Base-by-base conservation (phyloP, 2,113 vertebrate genomes). In the Echinops telfairi region DNA sequence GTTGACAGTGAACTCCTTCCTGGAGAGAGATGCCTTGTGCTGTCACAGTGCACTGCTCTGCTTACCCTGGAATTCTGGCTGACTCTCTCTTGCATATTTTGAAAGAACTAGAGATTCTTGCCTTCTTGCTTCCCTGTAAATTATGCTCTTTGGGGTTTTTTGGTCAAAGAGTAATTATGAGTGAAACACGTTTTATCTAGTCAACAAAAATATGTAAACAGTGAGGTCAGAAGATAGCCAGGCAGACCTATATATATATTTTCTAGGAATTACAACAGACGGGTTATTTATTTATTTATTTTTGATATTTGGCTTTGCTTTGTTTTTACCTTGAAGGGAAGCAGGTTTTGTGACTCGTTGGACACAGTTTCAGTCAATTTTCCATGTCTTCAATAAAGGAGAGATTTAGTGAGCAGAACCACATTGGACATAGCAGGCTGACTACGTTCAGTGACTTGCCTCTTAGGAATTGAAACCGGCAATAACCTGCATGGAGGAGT, bases 1-100 rank as follows among this genome's bases (percentile, higher is more conserved):
- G 68, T 62, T 12, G 47, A 90, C 29, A 68, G 10, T 22, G 7
- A 75, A 77, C 75, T 86, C 10, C 27, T 75, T 75, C 16, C 29
- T 23, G 53, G 43, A 88, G 25, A 84, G 47, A 85, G 76, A 8
- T 71, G 47, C 2, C 11, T 79, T 58, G 93, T 58, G 75, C 43
- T 15, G 16, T 83, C 33, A 80, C 11, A 57, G 33, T 71, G 23
- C 53, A 71, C 68, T 92, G 85, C 62, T 88, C 64, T 60, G 6
- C 4, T 29, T 78, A 81, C 19, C 15, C 20, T 83, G 58, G 80
- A 76, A 83, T 95, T 60, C 38, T 92, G 64, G 20, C 29, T 78
- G 71, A 3, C 7, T 95, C 95, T 90, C 40, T 83, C 85, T 91
- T 94, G 76, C 77, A 47, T 92, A 29, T 86, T 90, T 90, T 84